These are phyloP conservation scores for Scomberomorus guttatus DNA, from an alignment of 2,797 vertebrate genomes.

Conservation along the genomic window DNA sequence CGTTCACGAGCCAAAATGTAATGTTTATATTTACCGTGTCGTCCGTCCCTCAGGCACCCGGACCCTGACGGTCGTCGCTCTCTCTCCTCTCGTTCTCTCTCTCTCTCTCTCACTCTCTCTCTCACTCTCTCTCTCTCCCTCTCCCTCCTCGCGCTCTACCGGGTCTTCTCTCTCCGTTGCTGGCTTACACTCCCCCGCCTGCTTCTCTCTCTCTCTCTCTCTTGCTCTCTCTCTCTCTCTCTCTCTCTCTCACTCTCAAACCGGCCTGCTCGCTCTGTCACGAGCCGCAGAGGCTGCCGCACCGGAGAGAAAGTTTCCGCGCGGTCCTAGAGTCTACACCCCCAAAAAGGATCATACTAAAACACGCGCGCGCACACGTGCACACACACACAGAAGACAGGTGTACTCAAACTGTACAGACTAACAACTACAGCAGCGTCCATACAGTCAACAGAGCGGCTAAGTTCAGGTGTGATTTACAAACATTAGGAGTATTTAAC, in stretches of 20 bases:
- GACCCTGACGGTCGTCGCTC: conserved; percentile 76
- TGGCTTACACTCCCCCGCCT: conserved; percentile 65
- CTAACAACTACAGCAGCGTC: too few species aligned
- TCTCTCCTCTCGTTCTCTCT: conserved; percentile 62
- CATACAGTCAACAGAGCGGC: background rate
- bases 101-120: conserved; percentile 40
- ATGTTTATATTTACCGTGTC: conserved; percentile 83
- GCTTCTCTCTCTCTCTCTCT: conserved; percentile 40
- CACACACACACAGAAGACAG: background rate
- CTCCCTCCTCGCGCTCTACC: conserved; percentile 70
- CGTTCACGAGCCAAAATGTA: conserved; percentile 55
- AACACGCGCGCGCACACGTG: background rate
- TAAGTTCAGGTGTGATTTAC: background rate
- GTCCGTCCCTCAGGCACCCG: conserved; percentile 76
- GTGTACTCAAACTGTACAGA: conserved; percentile 8
- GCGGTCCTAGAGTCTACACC: conserved; percentile 75
- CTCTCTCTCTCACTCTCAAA: background rate
- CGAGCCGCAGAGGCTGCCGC: conserved; percentile 78
- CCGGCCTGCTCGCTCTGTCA: conserved; percentile 56
- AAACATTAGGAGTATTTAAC: background rate
- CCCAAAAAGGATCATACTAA: too few species aligned
- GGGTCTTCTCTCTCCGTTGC: conserved; percentile 68
- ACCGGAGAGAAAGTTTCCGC: conserved; percentile 69
- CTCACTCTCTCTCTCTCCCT: conserved; percentile 54
- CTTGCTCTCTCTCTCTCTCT: conserved; percentile 29